Evolutionary conservation across 2,113 vertebrate species (phyloP).

Genomic region (Seriola rivoliana): DNA sequence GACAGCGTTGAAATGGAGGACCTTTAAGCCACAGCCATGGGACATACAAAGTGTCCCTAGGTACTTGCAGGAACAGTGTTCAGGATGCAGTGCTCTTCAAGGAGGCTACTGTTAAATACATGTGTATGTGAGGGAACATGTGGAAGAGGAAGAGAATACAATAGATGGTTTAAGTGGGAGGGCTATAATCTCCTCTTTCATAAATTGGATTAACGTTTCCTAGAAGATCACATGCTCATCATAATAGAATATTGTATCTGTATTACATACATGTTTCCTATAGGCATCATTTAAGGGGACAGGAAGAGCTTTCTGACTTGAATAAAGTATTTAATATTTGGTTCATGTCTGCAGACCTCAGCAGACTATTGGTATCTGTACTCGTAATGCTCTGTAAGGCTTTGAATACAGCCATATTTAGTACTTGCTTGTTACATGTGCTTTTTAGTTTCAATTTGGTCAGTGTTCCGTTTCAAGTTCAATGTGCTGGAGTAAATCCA

Average conservation of each 20-base stretch:
- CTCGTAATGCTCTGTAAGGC: background rate
- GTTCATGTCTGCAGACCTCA: background rate
- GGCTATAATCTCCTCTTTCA: constrained; percentile 22
- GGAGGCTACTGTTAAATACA: constrained; percentile 27
- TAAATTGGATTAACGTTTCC: constrained; percentile 60
- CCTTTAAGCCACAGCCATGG: background rate
- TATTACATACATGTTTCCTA: constrained; percentile 6
- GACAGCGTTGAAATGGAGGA: background rate
- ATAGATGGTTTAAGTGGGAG: constrained; percentile 30
- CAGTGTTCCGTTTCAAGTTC: background rate
- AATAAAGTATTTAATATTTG: background rate
- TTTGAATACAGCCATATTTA: background rate
- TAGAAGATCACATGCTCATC: constrained; percentile 20
- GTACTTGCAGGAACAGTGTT: constrained; percentile 1
- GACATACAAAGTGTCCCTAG: background rate
- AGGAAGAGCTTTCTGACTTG: background rate
- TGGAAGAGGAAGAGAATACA: constrained; percentile 13
- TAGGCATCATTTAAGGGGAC: background rate
- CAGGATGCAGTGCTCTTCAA: background rate
- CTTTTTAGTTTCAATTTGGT: background rate
- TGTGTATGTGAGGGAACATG: constrained; percentile 12
- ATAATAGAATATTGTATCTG: constrained; percentile 7
- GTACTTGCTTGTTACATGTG: background rate
- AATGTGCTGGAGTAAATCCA: background rate
- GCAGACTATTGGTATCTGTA: background rate